These are phyloP conservation scores for Torymus aiolomorphi DNA, from an alignment of 2,888 invertebrate genomes.

Conservation along the genomic window DNA sequence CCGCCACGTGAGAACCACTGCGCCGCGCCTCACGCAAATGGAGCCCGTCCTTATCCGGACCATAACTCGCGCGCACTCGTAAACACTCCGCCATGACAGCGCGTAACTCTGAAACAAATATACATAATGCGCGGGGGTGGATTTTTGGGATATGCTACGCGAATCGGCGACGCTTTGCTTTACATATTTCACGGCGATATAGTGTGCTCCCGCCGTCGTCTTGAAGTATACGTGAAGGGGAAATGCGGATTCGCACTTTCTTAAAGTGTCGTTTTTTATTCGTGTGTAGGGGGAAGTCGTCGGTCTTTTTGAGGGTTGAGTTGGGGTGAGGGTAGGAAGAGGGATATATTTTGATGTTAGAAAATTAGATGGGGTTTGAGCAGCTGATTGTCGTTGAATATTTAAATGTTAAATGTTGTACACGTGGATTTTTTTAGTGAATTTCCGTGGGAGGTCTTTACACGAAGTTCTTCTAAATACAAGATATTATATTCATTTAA, in stretches of 20 bases:
- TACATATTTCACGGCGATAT: slow-evolving; percentile 68
- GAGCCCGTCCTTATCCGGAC: background rate
- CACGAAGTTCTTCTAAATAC: too few relatives aligned
- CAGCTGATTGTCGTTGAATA: too few relatives aligned
- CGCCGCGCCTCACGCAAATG: too few relatives aligned
- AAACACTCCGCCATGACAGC: background rate
- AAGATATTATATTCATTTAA: too few relatives aligned
- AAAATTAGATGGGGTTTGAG: too few relatives aligned
- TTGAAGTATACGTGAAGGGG: slow-evolving; percentile 52
- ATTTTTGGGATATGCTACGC: slow-evolving; percentile 46
- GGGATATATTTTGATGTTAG: too few relatives aligned
- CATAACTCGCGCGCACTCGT: slow-evolving; percentile 10
- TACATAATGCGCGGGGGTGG: slow-evolving; percentile 10
- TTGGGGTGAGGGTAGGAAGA: too few relatives aligned
- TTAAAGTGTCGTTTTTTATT: slow-evolving; percentile 54
- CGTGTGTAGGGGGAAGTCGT: background rate
- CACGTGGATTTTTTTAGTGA: too few relatives aligned
- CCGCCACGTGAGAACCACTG: too few relatives aligned
- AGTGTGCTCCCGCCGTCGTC: slow-evolving; percentile 60
- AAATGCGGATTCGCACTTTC: slow-evolving; percentile 48
- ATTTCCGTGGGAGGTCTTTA: too few relatives aligned
- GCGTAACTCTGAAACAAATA: background rate
- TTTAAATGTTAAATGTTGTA: too few relatives aligned
- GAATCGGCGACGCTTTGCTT: slow-evolving; percentile 71
- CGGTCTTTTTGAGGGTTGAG: too few relatives aligned